A percentile compares a stretch with the other conserved stretches of the same genome.
phyloP scores from a whole-genome alignment of 1,140 invertebrate species.

The Propsilocerus akamusi region DNA sequence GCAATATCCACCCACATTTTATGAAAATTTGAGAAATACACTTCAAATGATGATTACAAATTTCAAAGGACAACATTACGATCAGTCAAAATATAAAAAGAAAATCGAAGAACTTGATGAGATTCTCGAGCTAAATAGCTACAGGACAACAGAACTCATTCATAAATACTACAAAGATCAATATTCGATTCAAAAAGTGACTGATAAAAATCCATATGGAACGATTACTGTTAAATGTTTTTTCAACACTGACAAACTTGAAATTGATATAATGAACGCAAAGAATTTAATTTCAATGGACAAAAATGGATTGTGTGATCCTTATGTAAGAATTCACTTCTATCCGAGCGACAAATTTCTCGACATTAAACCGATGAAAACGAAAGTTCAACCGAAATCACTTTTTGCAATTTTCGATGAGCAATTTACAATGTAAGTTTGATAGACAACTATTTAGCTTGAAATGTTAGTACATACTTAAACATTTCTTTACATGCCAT shows the following conservation, averaged over 20 bases:
- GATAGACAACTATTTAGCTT: no score
- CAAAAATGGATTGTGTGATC: conserved; percentile 77
- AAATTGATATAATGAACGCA: conserved; percentile 68
- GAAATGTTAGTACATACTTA: not conserved
- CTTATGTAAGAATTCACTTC: conserved; percentile 74
- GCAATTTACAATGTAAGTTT: conserved; percentile 78
- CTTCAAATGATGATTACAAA: conserved; percentile 68
- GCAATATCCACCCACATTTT: conserved; percentile 68
- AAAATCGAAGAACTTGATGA: conserved; percentile 44
- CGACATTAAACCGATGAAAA: conserved; percentile 51
- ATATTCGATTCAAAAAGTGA: conserved; percentile 39
- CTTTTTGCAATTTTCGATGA: conserved; percentile 89
- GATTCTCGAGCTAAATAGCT: conserved; percentile 57
- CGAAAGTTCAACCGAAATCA: conserved; percentile 80
- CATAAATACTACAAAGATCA: conserved; percentile 65
- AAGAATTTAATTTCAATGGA: conserved; percentile 75
- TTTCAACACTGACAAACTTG: conserved; percentile 38
- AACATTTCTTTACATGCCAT: conserved; percentile 3
- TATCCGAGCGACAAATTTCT: conserved; percentile 71
- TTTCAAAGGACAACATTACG: conserved; percentile 55
- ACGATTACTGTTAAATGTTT: conserved; percentile 46
- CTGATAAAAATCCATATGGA: conserved; percentile 40
- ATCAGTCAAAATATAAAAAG: conserved; percentile 21
- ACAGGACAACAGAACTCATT: conserved; percentile 72
- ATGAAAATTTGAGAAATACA: conserved; percentile 72